Conservation (phyloP, 2,113 vertebrate genomes). For the Euleptes europaea region DNA sequence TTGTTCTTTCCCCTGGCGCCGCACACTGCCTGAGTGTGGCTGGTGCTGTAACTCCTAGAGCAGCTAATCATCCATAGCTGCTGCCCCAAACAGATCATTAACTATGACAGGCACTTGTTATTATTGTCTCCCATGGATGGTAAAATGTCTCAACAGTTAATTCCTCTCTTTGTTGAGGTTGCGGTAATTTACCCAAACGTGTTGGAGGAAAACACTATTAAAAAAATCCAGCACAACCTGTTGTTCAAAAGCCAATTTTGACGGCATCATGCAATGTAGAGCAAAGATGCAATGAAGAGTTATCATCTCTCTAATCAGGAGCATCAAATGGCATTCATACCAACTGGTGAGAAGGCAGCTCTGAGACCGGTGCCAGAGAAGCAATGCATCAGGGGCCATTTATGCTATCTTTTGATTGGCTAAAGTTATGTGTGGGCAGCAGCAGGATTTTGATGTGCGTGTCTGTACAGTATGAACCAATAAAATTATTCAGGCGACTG, state of each 20-base stretch:
- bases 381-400: too few relatives aligned
- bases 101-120: background rate
- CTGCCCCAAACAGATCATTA: background rate
- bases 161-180: background rate
- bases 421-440: background rate
- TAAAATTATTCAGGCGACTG: background rate
- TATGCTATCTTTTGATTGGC: too few relatives aligned
- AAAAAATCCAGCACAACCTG: background rate
- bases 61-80: background rate
- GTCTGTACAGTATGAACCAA: background rate
- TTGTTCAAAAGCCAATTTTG: background rate
- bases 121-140: background rate
- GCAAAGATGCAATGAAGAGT: background rate
- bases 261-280: background rate
- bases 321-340: background rate
- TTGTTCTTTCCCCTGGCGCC: background rate
- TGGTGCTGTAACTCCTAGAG: background rate
- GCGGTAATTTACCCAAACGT: background rate
- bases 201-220: background rate
- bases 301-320: background rate
- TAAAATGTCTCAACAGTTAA: background rate
- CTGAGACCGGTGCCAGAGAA: background rate
- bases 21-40: background rate
- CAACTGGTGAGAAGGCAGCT: background rate
- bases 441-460: background rate